Conservation (phyloP, 2,113 vertebrate species). For the Vulpes ferrilata region DNA sequence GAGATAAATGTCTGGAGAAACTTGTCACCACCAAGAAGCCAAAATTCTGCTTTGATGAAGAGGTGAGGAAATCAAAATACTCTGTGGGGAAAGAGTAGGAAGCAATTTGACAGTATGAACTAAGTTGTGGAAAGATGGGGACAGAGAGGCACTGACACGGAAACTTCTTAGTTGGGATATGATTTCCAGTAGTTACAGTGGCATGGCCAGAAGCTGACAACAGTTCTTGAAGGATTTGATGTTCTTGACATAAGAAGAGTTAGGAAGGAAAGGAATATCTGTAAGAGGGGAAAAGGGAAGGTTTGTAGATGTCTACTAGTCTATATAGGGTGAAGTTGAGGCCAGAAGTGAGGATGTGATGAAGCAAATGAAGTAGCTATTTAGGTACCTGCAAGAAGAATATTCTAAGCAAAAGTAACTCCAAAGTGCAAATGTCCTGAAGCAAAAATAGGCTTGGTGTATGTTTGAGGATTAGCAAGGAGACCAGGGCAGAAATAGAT, state of each 20-base stretch:
- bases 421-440: not conserved
- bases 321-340: not conserved
- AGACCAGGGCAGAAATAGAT: not conserved
- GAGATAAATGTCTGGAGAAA: not conserved
- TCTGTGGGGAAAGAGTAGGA: not conserved
- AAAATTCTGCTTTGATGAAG: not conserved
- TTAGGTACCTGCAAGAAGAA: not conserved
- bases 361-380: not conserved
- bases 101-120: not conserved
- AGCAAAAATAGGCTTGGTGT: not conserved
- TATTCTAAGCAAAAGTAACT: not conserved
- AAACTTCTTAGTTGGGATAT: not conserved
- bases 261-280: not conserved
- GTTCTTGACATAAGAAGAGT: not conserved
- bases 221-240: not conserved
- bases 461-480: not conserved
- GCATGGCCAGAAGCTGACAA: not conserved
- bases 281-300: rapidly evolving
- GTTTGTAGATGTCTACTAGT: not conserved
- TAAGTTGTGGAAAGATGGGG: not conserved
- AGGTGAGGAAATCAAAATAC: constrained; percentile 7
- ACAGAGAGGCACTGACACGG: rapidly evolving
- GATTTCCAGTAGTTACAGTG: not conserved
- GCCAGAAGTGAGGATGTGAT: not conserved
- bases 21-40: not conserved